These are phyloP conservation scores for Anguilla japonica DNA, from an alignment of 2,113 vertebrate genomes.

Conservation along the genomic window DNA sequence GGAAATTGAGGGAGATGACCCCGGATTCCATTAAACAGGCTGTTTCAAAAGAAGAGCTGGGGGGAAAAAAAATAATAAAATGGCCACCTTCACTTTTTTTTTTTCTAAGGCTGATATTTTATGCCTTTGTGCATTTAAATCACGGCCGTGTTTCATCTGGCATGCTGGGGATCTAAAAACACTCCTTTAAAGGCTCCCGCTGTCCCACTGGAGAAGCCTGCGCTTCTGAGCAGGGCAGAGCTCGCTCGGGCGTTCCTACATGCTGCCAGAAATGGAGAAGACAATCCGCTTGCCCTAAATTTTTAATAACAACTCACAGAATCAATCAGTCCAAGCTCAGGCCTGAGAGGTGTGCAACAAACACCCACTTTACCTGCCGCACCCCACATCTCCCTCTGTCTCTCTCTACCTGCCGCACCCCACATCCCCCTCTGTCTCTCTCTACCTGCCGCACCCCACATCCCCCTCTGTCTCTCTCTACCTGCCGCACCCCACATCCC, in stretches of 20 bases:
- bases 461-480: too few species aligned
- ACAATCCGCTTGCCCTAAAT: conserved; percentile 61
- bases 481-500: too few species aligned
- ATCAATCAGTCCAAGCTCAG: conserved; percentile 19
- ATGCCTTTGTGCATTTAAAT: conserved; percentile 20
- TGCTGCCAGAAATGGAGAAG: conserved; percentile 57
- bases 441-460: too few species aligned
- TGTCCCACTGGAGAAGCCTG: conserved; percentile 40
- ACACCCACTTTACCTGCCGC: background rate
- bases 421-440: too few species aligned
- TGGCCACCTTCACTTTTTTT: conserved; percentile 36
- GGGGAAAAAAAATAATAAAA: conserved; percentile 33
- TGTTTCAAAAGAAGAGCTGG: conserved; percentile 27
- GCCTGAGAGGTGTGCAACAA: conserved; percentile 22
- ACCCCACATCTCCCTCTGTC: too few species aligned
- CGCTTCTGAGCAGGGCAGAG: conserved; percentile 49
- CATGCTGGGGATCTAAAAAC: conserved; percentile 33
- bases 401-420: too few species aligned
- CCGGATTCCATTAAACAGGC: conserved; percentile 36
- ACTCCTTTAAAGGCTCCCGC: conserved; percentile 39
- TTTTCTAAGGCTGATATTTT: conserved; percentile 34
- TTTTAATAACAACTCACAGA: conserved; percentile 54
- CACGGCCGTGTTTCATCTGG: conserved; percentile 25
- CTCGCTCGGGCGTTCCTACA: conserved; percentile 54
- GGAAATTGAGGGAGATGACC: conserved; percentile 50